Percentiles rank a stretch among this genome's conserved stretches.
Conservation (phyloP, 2,113 vertebrate species). For the Sebastes schlegelii region DNA sequence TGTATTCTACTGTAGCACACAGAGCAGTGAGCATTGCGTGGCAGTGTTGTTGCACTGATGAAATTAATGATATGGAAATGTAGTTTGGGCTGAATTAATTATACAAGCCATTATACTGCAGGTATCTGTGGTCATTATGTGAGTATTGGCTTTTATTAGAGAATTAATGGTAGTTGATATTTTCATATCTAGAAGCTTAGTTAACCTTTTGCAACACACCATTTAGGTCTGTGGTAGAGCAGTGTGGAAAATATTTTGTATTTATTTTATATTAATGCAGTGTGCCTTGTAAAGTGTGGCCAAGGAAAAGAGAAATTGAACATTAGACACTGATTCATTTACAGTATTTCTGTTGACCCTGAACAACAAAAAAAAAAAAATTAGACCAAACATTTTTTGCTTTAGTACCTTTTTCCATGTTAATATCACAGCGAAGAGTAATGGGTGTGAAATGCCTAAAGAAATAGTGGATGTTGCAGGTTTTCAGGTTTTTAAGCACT, state of each 20-base stretch:
- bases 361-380: neutral
- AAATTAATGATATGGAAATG: neutral
- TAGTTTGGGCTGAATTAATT: neutral
- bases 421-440: neutral
- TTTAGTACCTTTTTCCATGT: neutral
- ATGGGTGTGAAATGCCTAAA: neutral
- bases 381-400: neutral
- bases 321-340: neutral
- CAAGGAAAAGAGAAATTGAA: neutral
- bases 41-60: neutral
- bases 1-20: neutral
- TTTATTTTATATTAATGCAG: neutral
- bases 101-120: neutral
- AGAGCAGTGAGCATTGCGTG: neutral
- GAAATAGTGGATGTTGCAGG: neutral
- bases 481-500: neutral
- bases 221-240: neutral
- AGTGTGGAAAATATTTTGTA: neutral
- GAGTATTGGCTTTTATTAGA: neutral
- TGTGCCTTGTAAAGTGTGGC: neutral
- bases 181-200: neutral
- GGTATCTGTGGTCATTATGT: neutral
- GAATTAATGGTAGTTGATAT: neutral
- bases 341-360: neutral
- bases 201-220: neutral